A percentile compares a stretch with the other conserved stretches of the same genome.
Evolutionary conservation across 2,797 vertebrate species (phyloP).

Genomic region (Muscicapa striata): DNA sequence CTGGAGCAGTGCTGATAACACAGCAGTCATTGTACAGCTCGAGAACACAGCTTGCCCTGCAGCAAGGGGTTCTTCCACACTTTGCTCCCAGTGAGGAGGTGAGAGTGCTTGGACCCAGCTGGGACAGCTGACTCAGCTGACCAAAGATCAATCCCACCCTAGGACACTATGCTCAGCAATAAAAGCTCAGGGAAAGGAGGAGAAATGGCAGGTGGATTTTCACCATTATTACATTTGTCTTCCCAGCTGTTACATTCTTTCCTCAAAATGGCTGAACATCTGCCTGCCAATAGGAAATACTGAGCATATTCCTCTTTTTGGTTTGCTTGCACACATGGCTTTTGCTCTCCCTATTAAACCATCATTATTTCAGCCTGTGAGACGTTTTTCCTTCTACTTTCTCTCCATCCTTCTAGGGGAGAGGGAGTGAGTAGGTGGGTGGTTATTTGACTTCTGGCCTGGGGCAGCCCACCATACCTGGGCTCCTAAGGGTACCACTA

Average conservation of each 20-base stretch:
- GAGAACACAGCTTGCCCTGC: background rate
- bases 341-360: background rate
- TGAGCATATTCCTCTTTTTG: background rate
- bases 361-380: fast-evolving
- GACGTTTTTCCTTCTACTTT: background rate
- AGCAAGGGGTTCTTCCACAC: background rate
- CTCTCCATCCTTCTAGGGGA: background rate
- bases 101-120: background rate
- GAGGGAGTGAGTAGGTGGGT: background rate
- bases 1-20: background rate
- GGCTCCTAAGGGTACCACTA: background rate
- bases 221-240: background rate
- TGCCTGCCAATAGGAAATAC: background rate
- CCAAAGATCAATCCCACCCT: background rate
- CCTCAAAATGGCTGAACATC: background rate
- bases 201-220: background rate
- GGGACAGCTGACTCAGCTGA: background rate
- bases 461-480: background rate
- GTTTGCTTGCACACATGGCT: background rate
- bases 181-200: background rate
- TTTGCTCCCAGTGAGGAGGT: background rate
- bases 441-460: background rate
- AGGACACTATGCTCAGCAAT: background rate
- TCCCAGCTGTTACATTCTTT: background rate
- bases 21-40: fast-evolving